Evolutionary conservation across 2,888 invertebrate genomes (phyloP).

Genomic region (Aleiodes alternator): DNA sequence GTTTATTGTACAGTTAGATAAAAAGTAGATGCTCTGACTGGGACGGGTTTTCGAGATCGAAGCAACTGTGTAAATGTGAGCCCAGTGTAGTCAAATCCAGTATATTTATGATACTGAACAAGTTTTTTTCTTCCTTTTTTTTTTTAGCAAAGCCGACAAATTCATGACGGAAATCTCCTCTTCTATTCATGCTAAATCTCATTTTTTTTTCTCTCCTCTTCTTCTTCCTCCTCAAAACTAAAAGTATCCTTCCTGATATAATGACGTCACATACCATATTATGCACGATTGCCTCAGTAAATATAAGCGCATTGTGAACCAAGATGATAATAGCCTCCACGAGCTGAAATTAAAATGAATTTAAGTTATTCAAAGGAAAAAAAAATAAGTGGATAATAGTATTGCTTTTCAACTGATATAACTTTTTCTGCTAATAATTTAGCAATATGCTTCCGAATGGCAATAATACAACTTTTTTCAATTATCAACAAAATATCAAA

Average conservation of each 20-base stretch:
- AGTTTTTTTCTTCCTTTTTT: neutral
- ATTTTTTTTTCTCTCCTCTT: neutral
- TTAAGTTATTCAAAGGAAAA: neutral
- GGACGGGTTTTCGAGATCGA: too few species aligned
- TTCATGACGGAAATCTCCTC: constrained; percentile 14
- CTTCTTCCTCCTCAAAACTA: constrained; percentile 4
- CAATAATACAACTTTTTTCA: too few species aligned
- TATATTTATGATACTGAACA: constrained; percentile 12
- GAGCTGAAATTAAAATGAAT: constrained; percentile 59
- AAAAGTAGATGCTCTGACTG: neutral
- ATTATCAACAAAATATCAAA: too few species aligned
- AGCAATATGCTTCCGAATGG: too few species aligned
- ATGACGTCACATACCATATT: neutral
- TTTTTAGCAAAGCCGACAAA: constrained; percentile 16
- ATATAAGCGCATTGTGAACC: constrained; percentile 66
- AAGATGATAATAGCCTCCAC: constrained; percentile 63
- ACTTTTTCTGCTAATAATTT: too few species aligned
- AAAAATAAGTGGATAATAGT: too few species aligned
- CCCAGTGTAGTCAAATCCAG: too few species aligned
- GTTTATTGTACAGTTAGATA: constrained; percentile 3
- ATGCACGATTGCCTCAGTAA: constrained; percentile 48
- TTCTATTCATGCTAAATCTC: constrained; percentile 16
- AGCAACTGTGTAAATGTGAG: too few species aligned
- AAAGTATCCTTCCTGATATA: constrained; percentile 9
- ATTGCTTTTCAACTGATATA: too few species aligned